Evolutionary conservation across 2,797 vertebrate genomes (phyloP).

Genomic region (Catharus ustulatus): DNA sequence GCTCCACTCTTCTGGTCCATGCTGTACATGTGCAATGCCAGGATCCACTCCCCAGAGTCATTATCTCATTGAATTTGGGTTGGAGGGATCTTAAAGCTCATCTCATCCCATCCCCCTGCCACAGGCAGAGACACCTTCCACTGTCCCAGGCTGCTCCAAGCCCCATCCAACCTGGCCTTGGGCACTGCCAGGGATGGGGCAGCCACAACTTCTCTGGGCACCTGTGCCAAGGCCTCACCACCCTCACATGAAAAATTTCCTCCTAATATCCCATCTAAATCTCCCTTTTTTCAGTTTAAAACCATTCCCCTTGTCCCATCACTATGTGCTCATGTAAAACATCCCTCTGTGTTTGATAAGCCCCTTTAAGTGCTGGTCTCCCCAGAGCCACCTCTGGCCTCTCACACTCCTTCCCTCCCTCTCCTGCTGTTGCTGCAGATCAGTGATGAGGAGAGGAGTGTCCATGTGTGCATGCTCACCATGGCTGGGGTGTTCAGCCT

Average conservation of each 20-base stretch:
- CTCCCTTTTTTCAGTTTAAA: not conserved
- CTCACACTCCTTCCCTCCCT: not conserved
- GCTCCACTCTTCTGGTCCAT: not conserved
- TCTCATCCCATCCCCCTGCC: fast-evolving
- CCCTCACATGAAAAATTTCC: not conserved
- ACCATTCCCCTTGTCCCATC: not conserved
- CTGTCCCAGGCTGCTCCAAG: not conserved
- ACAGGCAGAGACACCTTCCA: not conserved
- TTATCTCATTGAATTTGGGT: not conserved
- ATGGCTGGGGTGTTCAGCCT: not conserved
- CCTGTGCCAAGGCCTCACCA: not conserved
- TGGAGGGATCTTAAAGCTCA: not conserved
- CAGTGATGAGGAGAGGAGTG: not conserved
- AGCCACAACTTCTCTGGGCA: not conserved
- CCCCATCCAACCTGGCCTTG: not conserved
- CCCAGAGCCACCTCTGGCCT: not conserved
- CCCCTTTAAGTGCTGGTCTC: not conserved
- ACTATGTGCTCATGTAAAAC: not conserved
- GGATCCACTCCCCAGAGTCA: not conserved
- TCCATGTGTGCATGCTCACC: fast-evolving
- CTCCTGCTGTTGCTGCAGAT: not conserved
- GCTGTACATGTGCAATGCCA: fast-evolving
- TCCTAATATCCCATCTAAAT: not conserved
- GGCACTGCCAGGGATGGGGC: not conserved
- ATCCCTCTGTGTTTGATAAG: not conserved